A percentile compares a stretch with the other conserved stretches of the same genome.
phyloP scores from a whole-genome alignment of 2,797 vertebrate genomes.

The Takifugu rubripes region DNA sequence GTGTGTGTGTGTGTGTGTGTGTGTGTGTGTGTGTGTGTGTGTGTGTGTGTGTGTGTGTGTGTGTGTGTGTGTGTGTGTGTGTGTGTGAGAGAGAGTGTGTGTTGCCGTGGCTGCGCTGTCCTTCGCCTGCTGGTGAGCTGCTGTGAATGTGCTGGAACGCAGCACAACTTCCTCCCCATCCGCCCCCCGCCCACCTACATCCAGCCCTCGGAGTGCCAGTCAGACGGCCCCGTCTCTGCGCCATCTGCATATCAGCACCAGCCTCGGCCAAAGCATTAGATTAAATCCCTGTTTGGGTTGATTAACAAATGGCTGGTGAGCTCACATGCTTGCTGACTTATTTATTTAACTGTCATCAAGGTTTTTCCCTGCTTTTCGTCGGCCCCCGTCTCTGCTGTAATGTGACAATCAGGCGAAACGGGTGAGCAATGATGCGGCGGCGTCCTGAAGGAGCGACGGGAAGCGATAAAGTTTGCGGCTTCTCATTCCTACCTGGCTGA shows the following conservation, averaged over 20 bases:
- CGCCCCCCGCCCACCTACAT: constrained; percentile 37
- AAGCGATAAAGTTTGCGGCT: constrained; percentile 36
- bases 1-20: too few relatives aligned
- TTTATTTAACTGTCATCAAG: constrained; percentile 62
- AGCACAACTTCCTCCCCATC: constrained; percentile 48
- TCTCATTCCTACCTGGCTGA: constrained; percentile 39
- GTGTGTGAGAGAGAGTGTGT: constrained; percentile 17
- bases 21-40: too few relatives aligned
- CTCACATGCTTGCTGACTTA: constrained; percentile 68
- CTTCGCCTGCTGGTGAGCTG: constrained; percentile 50
- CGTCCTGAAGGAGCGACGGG: constrained; percentile 38
- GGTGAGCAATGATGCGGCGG: constrained; percentile 38
- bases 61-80: constrained; percentile 6
- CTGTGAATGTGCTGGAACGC: constrained; percentile 73
- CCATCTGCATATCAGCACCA: constrained; percentile 80
- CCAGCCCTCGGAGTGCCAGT: constrained; percentile 68
- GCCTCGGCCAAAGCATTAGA: constrained; percentile 81
- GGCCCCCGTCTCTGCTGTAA: constrained; percentile 13
- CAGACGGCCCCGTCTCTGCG: constrained; percentile 76
- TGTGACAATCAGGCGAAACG: constrained; percentile 16
- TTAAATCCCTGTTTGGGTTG: constrained; percentile 84
- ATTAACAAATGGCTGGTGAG: constrained; percentile 85
- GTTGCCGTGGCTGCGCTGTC: constrained; percentile 28
- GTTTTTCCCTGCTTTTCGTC: constrained; percentile 43
- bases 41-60: too few relatives aligned